Evolutionary conservation across 2,888 invertebrate species (phyloP).

Genomic region (Chrysolina americana): DNA sequence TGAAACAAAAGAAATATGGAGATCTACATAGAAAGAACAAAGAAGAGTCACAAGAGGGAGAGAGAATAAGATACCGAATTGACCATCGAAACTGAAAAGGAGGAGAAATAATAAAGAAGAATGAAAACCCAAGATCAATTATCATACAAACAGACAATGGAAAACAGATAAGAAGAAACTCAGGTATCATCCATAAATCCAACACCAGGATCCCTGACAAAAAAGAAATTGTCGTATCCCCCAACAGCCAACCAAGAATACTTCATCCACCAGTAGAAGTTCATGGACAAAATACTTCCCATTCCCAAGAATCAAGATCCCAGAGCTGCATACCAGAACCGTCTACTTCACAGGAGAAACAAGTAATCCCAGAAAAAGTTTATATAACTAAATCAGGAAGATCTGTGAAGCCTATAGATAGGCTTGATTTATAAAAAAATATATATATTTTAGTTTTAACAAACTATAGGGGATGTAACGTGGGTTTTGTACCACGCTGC

Average conservation of each 20-base stretch:
- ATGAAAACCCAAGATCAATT: no score
- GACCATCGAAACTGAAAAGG: slow-evolving; percentile 16
- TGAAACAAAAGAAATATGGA: slow-evolving; percentile 5
- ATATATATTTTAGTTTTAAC: not conserved
- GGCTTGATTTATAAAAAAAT: not conserved
- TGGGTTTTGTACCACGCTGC: not conserved
- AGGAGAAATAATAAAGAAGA: slow-evolving; percentile 2
- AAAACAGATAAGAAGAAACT: not conserved
- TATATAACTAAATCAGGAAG: not conserved
- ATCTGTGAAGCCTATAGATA: not conserved
- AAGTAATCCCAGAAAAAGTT: not conserved
- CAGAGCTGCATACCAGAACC: not conserved
- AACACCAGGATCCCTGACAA: not conserved
- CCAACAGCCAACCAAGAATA: not conserved
- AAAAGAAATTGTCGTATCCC: not conserved
- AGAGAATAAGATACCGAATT: slow-evolving; percentile 11
- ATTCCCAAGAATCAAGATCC: not conserved
- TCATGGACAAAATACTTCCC: not conserved
- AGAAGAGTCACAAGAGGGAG: slow-evolving; percentile 7
- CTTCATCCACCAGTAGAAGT: not conserved
- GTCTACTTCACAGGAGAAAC: not conserved
- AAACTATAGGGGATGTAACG: not conserved
- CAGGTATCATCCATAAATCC: slow-evolving; percentile 12
- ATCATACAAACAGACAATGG: not conserved
- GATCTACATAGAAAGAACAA: slow-evolving; percentile 17